Percentiles rank a stretch among this genome's conserved stretches.
These are phyloP conservation scores for Ormyrus rosae DNA, from an alignment of 2,888 invertebrate species.

Conservation along the genomic window DNA sequence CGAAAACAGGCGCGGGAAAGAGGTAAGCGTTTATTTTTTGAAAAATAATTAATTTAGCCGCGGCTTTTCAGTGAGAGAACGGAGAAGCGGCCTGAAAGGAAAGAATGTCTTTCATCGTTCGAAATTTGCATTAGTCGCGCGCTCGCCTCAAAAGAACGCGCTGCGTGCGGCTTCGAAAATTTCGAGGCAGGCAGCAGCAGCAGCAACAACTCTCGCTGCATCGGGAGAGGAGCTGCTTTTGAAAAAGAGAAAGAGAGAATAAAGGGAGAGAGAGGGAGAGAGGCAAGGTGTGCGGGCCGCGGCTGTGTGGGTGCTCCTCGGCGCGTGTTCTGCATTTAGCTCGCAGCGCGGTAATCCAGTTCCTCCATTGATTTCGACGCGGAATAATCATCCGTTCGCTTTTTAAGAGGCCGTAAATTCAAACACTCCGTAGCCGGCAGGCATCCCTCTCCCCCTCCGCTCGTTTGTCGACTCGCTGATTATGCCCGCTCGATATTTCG, in stretches of 20 bases:
- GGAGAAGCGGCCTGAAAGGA: neutral
- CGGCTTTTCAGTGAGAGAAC: neutral
- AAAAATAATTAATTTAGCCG: too few species aligned
- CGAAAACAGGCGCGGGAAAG: too few species aligned
- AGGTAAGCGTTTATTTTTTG: too few species aligned
- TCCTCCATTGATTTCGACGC: constrained; percentile 38
- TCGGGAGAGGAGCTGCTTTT: too few species aligned
- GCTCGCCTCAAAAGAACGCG: constrained; percentile 2
- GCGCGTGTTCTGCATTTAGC: constrained; percentile 2
- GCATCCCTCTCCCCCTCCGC: neutral
- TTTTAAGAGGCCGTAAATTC: constrained; percentile 50
- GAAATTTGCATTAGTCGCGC: constrained; percentile 20
- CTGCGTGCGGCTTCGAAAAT: constrained; percentile 7
- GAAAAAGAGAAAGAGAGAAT: too few species aligned
- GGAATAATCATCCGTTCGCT: constrained; percentile 37
- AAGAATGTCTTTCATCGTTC: constrained; percentile 26
- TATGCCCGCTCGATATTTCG: constrained; percentile 38
- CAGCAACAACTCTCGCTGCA: neutral
- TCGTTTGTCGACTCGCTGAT: constrained; percentile 15
- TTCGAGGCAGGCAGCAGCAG: neutral
- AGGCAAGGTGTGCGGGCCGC: neutral
- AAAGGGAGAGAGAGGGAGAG: constrained; percentile 23
- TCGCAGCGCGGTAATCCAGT: constrained; percentile 15
- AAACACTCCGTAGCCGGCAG: neutral
- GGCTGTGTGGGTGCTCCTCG: too few species aligned